Evolutionary conservation across 2,797 vertebrate species (phyloP), one percentile per base, ranked within the genome.

Genomic region (Chaetophractus vellerosus): DNA sequence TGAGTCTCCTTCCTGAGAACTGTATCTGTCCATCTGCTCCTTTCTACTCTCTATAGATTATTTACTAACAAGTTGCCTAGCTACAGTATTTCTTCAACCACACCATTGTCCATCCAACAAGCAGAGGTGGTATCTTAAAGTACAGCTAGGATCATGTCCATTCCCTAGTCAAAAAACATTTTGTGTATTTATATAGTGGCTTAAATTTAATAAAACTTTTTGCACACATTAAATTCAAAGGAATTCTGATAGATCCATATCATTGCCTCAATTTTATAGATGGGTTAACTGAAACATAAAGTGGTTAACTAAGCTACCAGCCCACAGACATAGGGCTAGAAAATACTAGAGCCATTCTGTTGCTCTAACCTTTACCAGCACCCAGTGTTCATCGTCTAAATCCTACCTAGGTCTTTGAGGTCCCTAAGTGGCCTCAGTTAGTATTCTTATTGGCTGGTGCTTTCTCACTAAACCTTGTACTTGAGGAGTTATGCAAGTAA

Each of bases 141-240:
- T 45, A 45, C 45, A 45, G 45, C 45, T 45, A 45, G 45, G 45
- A 45, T 45, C 45, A 45, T 45, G 45, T 45, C 45, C 8, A 45
- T 45, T 45, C 45, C 45, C 45, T 8, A 45, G 45, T 45, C 45
- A 45, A 45, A 45, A 45, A 45, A 8, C 45, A 45, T 45, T 45
- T 45, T 45, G 45, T 45, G 8, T 45, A 45, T 45, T 45, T 45
- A 5, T 5, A 5, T 15, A 18, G 26, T n/a, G 5, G 61, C 82
- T 87, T n/a, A 87, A 36, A 64, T 76, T 82, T 87, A n/a, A 79
- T 6, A 55, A 69, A 71, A 71, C 55, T 76, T 76, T 48, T 21
- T 21, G 61, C 31, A 3, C 18, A 23, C 12, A 38, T 38, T 38
- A 21, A 11, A 41, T 69, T 50, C 36, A 57, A 11, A 69, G 45